Evolutionary conservation across 2,888 invertebrate genomes (phyloP).

Genomic region (Ametastegia equiseti): DNA sequence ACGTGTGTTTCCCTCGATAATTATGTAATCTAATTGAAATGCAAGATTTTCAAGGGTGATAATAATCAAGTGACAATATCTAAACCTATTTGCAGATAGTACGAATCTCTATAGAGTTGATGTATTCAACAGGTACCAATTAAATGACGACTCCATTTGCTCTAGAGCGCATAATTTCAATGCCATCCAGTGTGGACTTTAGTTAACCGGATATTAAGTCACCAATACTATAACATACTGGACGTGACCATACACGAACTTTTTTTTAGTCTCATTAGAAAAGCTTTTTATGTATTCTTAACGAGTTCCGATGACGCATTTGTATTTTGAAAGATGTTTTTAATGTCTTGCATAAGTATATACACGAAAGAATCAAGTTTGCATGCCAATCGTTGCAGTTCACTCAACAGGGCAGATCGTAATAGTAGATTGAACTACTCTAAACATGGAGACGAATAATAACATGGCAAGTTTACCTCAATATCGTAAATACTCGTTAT

Average conservation of each 20-base stretch:
- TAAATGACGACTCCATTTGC: not conserved
- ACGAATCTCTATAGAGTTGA: not conserved
- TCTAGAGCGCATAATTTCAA: not conserved
- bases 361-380: not conserved
- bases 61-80: not conserved
- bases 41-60: not conserved
- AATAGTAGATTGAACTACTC: not conserved
- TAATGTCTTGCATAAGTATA: not conserved
- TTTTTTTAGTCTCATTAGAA: not conserved
- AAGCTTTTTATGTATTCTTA: not conserved
- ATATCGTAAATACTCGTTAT: not conserved
- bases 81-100: not conserved
- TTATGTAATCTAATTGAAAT: not conserved
- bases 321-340: not conserved
- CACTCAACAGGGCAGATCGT: not conserved
- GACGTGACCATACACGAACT: not conserved
- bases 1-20: not conserved
- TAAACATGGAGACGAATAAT: constrained; percentile 3
- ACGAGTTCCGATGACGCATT: not conserved
- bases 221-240: not conserved
- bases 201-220: not conserved
- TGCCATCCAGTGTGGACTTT: not conserved
- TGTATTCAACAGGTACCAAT: not conserved
- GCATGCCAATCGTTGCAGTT: not conserved
- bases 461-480: constrained; percentile 22